phyloP scores from a whole-genome alignment of 2,797 vertebrate genomes.

The Chiloscyllium punctatum region DNA sequence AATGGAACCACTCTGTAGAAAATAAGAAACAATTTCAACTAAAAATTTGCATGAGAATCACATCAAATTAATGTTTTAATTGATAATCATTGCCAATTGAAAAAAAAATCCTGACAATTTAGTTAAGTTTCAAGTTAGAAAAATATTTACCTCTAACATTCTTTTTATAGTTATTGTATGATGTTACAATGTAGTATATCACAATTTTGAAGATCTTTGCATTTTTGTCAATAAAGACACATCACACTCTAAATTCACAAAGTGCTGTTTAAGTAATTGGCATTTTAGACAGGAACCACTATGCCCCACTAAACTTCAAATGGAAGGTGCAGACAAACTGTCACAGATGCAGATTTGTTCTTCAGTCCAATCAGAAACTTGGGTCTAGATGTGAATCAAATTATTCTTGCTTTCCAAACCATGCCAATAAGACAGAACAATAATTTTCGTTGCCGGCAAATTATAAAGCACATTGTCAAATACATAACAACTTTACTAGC shows the following conservation, averaged over 20 bases:
- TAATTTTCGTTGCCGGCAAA: background rate
- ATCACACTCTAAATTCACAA: background rate
- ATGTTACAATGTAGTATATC: background rate
- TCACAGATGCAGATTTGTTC: background rate
- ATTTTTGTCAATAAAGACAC: background rate
- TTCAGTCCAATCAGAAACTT: background rate
- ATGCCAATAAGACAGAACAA: background rate
- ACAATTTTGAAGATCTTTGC: background rate
- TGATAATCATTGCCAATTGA: background rate
- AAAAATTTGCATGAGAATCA: background rate
- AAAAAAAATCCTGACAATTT: background rate
- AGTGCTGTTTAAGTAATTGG: background rate
- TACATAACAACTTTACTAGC: background rate
- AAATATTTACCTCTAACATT: background rate
- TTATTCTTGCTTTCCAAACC: background rate
- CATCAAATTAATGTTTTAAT: background rate
- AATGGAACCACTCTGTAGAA: slow-evolving; percentile 68
- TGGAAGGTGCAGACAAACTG: background rate
- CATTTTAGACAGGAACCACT: background rate
- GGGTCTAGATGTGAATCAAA: background rate
- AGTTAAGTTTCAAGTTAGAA: background rate
- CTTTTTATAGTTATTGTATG: background rate
- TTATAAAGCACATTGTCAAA: background rate
- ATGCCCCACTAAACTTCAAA: background rate
- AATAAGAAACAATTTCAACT: background rate